Conservation (phyloP, 2,888 invertebrate species). For the Diaprepes abbreviatus region DNA sequence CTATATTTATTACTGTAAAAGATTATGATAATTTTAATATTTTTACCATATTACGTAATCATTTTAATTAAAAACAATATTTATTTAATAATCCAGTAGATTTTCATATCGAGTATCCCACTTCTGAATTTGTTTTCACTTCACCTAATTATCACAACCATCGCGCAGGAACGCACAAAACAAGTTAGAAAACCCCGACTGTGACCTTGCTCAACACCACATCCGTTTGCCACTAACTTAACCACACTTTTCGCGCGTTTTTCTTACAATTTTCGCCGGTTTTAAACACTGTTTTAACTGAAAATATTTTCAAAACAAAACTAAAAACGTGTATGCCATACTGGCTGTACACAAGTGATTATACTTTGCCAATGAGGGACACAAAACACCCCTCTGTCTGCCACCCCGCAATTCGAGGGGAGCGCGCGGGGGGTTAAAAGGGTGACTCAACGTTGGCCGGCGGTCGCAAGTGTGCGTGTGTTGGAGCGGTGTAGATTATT, state of each 20-base stretch:
- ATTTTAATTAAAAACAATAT: too few relatives aligned
- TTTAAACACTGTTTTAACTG: background rate
- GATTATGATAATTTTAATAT: too few relatives aligned
- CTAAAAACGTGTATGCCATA: conserved; percentile 20
- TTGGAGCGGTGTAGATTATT: conserved; percentile 31
- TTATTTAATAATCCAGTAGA: too few relatives aligned
- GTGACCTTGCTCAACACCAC: conserved; percentile 9
- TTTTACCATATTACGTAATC: too few relatives aligned
- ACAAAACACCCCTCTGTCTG: conserved; percentile 50
- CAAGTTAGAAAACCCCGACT: background rate
- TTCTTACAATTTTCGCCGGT: conserved; percentile 14
- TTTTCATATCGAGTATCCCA: too few relatives aligned
- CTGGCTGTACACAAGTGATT: conserved; percentile 59
- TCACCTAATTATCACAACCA: background rate
- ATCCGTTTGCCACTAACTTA: background rate
- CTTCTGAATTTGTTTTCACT: background rate
- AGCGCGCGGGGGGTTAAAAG: conserved; percentile 49
- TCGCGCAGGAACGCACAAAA: background rate
- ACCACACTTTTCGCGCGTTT: background rate
- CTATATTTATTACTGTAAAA: too few relatives aligned
- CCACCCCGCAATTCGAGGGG: conserved; percentile 53
- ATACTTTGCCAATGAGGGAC: conserved; percentile 65
- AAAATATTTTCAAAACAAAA: background rate
- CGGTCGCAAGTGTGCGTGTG: conserved; percentile 52
- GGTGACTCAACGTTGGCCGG: conserved; percentile 54